phyloP scores from a whole-genome alignment of 2,888 invertebrate genomes.

The Plebejus argus region DNA sequence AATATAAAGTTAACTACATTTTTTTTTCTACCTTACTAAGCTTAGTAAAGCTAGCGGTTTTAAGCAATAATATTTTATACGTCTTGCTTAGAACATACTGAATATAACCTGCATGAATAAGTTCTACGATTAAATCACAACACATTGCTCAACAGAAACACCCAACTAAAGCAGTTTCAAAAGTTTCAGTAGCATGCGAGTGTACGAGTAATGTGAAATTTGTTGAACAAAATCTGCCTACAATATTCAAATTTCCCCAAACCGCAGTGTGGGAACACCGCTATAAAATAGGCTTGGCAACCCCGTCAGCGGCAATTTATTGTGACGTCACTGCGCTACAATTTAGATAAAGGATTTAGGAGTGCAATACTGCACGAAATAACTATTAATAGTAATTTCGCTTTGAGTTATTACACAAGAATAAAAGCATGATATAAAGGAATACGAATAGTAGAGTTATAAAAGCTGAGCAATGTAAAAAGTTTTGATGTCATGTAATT shows the following conservation, averaged over 20 bases:
- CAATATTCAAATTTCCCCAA: conserved; percentile 21
- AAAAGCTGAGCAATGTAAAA: too few relatives aligned
- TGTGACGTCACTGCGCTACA: conserved; percentile 21
- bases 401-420: not conserved
- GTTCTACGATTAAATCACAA: not conserved
- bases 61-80: not conserved
- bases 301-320: conserved; percentile 4
- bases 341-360: conserved; percentile 29
- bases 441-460: not conserved
- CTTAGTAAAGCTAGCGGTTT: not conserved
- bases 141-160: not conserved
- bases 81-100: not conserved
- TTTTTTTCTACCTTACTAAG: not conserved
- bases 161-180: conserved; percentile 13
- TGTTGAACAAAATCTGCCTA: conserved; percentile 22
- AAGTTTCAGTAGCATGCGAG: not conserved
- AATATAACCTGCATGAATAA: not conserved
- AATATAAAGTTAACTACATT: not conserved
- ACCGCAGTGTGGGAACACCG: conserved; percentile 1
- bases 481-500: too few relatives aligned
- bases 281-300: conserved; percentile 24
- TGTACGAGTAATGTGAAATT: conserved; percentile 14
- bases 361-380: conserved; percentile 1
- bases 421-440: not conserved
- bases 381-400: not conserved